These are phyloP conservation scores for Malthinus seriepunctatus DNA, from an alignment of 2,888 invertebrate genomes.

Conservation along the genomic window DNA sequence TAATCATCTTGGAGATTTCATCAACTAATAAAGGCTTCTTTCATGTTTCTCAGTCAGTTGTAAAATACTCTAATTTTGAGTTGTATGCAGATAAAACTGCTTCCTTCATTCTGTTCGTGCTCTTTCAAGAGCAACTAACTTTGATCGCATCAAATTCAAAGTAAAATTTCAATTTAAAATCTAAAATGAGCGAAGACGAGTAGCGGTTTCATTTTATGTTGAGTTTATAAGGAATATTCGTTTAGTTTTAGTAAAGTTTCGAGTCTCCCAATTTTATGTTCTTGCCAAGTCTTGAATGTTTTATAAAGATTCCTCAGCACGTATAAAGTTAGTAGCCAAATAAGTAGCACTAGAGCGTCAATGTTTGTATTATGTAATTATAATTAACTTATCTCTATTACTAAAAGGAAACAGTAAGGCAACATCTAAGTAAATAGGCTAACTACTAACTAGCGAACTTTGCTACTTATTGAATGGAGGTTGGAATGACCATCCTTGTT, in stretches of 20 bases:
- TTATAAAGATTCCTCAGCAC: slow-evolving; percentile 15
- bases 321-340: not conserved
- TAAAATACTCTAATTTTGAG: slow-evolving; percentile 40
- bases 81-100: slow-evolving; percentile 37
- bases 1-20: slow-evolving; percentile 29
- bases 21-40: slow-evolving; percentile 27
- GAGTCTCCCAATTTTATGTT: not conserved
- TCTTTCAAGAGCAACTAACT: slow-evolving; percentile 42
- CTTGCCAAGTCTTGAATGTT: not conserved
- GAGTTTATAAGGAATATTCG: slow-evolving; percentile 36
- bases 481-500: slow-evolving; percentile 47
- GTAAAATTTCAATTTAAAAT: slow-evolving; percentile 53
- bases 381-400: slow-evolving; percentile 21
- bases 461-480: slow-evolving; percentile 52
- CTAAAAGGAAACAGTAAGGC: slow-evolving; percentile 28
- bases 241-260: slow-evolving; percentile 27
- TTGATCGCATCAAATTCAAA: slow-evolving; percentile 50
- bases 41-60: slow-evolving; percentile 34
- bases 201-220: slow-evolving; percentile 44
- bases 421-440: slow-evolving; percentile 47
- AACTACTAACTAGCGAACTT: slow-evolving; percentile 53
- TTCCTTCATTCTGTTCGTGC: slow-evolving; percentile 37
- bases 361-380: not conserved
- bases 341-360: not conserved
- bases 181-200: slow-evolving; percentile 43